Base-by-base conservation (phyloP, 2,888 invertebrate genomes). In the Stratiomys singularior region DNA sequence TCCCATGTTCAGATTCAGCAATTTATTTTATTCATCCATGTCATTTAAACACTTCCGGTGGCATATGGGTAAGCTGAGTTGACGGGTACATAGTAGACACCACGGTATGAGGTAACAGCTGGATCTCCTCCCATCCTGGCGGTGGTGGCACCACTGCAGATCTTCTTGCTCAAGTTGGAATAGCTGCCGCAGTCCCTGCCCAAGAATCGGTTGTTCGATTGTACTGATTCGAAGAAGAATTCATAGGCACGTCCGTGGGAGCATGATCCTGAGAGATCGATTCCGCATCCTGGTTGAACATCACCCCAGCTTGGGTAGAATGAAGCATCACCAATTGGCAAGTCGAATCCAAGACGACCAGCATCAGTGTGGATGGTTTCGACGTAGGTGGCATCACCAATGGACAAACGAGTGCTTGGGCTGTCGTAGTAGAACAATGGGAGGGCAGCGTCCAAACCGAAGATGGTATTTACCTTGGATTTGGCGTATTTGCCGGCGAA, bases 211-310 rank as follows among this genome's bases (percentile, higher is more conserved):
- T 84, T 79, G 44, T 81, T 76, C 9, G 37, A 77, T 0, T 28
- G 30, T 1, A 89, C 81, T 0, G 89, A 86, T 83, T 89, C 89
- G 1, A 86, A 85, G 78, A 85, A 89, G 80, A 87, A 89, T 37
- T 81, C 23, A 64, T 86, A 86, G 0, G 89, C 83, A 56, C 88
- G 84, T 1, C 81, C 80, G 81, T 89, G 89, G 1, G 89, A 82
- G 81, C 89, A 89, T 18, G 82, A 67, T 64, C 85, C 86, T 77
- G 83, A 81, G 18, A 85, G n/a, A 83, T 85, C 86, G 0, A 27
- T 1, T 0, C 5, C 63, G 72, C 84, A 84, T 56, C 83, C 84
- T 13, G 82, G 82, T 77, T 84, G 84, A 0, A 4, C 23, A 7
- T 21, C 74, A 27, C 83, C 84, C 18, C 81, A 82, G 60, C 83